Evolutionary conservation across 2,888 invertebrate genomes (phyloP), one percentile per base, ranked within the genome.

Genomic region (Ophraella communa): DNA sequence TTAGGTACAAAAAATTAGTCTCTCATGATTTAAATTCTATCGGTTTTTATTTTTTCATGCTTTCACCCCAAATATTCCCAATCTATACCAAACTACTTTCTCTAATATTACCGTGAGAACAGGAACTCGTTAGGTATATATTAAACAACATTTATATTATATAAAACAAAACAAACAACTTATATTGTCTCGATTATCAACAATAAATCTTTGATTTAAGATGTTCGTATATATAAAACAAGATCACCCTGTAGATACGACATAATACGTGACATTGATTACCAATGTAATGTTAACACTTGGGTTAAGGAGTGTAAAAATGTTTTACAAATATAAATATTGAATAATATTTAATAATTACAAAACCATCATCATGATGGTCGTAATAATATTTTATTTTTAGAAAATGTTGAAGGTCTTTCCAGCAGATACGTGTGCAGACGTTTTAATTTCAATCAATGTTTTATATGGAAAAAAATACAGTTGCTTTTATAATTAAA

Each of bases 271-370:
- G n/a, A n/a, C n/a, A n/a, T 3, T 27, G 8, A 1, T 7, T 8
- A 27, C 5, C 10, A 27, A 27, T 27, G 27, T 27, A 3, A 10
- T 10, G 10, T 10, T 27, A 27, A 27, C 10, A 27, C 27, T 27
- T 10, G 27, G 10, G 27, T 27, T 27, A 3, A 27, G 30, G 30
- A 30, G 30, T 30, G 30, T 45, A 45, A 45, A 45, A 20, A 18
- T 21, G 10, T 45, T 18, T 20, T 20, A 45, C 21, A 45, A 45
- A 45, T n/a, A 45, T 45, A 8, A 20, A 21, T 4, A 35, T 35
- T 45, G 11, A 18, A 44, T 44, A 45, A 21, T 45, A 45, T 45
- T 45, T 45, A 45, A 21, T 21, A 45, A 45, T 45, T 45, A 45
- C 20, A 21, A 45, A 45, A 20, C 11, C 45, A 45, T 21, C n/a